Percentiles rank a stretch among this genome's conserved stretches.
Evolutionary conservation across 2,113 vertebrate species (phyloP).

Genomic region (Anhinga anhinga): DNA sequence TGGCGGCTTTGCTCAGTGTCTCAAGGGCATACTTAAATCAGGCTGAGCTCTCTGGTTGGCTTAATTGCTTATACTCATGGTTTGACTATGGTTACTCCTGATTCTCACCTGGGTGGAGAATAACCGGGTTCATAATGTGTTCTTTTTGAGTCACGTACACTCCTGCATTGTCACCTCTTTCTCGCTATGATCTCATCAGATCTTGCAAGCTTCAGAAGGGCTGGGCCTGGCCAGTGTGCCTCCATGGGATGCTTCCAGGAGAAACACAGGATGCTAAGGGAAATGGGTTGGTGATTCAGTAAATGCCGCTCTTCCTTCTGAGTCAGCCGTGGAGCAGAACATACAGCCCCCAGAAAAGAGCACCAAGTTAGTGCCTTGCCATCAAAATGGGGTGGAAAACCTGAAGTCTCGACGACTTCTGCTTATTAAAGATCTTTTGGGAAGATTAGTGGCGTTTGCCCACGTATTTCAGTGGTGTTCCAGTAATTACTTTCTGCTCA

Average conservation of each 20-base stretch:
- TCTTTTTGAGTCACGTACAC: constrained; percentile 38
- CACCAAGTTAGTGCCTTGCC: neutral
- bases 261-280: constrained; percentile 37
- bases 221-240: constrained; percentile 6
- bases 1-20: neutral
- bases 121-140: neutral
- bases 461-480: neutral
- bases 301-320: constrained; percentile 26
- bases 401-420: neutral
- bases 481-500: constrained; percentile 14
- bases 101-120: constrained; percentile 44
- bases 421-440: neutral
- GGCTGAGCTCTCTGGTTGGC: neutral
- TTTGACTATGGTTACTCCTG: neutral
- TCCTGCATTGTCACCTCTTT: constrained; percentile 43
- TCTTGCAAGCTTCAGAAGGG: constrained; percentile 38
- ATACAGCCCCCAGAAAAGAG: neutral
- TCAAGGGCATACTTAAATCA: constrained; percentile 33
- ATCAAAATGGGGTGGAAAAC: neutral
- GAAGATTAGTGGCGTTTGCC: neutral
- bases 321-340: neutral
- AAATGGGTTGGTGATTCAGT: constrained; percentile 54
- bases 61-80: neutral
- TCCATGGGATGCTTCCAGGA: constrained; percentile 49
- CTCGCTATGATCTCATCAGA: constrained; percentile 50